Evolutionary conservation across 2,113 vertebrate species (phyloP), one percentile per base, ranked within the genome.

Genomic region (Phalacrocorax pelagicus): DNA sequence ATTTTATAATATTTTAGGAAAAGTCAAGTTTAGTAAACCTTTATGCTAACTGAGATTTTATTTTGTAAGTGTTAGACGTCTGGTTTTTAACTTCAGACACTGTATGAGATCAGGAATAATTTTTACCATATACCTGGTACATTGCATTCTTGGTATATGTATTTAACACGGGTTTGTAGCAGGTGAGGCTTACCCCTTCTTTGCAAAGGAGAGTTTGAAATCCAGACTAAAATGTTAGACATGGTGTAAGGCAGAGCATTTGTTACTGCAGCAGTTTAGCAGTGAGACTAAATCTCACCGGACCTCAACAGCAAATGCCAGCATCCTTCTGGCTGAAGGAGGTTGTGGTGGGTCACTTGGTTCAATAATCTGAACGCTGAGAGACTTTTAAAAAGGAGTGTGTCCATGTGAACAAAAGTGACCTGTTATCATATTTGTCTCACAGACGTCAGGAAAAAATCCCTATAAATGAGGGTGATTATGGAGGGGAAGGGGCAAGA

Each of bases 41-140:
- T 87, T 85, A 49, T 85, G 81, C 71, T 84, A 79, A 65, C 12
- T 54, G 70, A 81, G 73, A 24, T 91, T 46, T 85, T 90, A 73
- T 88, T 95, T 87, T 82, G 15, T 52, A 80, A 88, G 72, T 77
- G 51, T 36, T 36, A 82, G 72, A 26, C 61, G 62, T 63, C 70
- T 93, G 74, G 5, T 61, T 72, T 85, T 90, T 95, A 86, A 91
- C 66, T 95, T 75, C 92, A 93, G 94, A 82, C 74, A 70, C 90
- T 61, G 15, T 88, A 88, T 88, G 78, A 46, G 58, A 81, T 61
- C 85, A 74, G 59, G 47, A 26, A 9, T 93, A 42, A 84, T 91
- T 91, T 94, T 90, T 86, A 82, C 83, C 51, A 15, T 9, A 11
- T 91, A 87, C 32, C 16, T 20, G 2, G 63, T 80, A 90, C 82